A percentile compares a stretch with the other conserved stretches of the same genome.
phyloP scores from a whole-genome alignment of 2,113 vertebrate genomes.

The Prunella himalayana region DNA sequence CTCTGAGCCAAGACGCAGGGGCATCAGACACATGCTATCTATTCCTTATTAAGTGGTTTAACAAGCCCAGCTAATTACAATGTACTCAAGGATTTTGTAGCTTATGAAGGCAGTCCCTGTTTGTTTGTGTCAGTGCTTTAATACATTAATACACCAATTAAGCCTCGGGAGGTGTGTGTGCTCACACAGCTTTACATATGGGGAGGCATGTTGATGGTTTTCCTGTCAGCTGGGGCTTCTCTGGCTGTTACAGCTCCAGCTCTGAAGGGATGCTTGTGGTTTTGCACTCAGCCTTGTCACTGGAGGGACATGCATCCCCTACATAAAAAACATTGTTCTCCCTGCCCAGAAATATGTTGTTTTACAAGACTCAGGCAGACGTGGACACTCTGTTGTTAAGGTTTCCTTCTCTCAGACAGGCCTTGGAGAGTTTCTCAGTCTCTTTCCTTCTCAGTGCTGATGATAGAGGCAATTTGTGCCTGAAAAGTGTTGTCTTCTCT shows the following conservation, averaged over 20 bases:
- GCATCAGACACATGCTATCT: neutral
- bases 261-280: neutral
- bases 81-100: slow-evolving; percentile 30
- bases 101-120: slow-evolving; percentile 12
- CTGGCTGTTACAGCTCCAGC: neutral
- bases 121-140: slow-evolving; percentile 48
- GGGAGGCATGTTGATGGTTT: neutral
- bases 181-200: neutral
- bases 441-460: neutral
- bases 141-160: slow-evolving; percentile 27
- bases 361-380: neutral
- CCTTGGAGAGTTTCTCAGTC: neutral
- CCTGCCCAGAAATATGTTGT: neutral
- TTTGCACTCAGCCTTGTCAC: neutral
- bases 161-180: neutral
- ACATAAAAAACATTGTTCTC: neutral
- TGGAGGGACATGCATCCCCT: neutral
- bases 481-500: neutral
- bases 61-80: slow-evolving; percentile 17
- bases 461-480: slow-evolving; percentile 1
- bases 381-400: neutral
- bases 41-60: slow-evolving; percentile 33
- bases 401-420: neutral
- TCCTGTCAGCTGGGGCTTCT: neutral
- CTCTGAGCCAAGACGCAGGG: neutral